Evolutionary conservation across 2,113 vertebrate species (phyloP).

Genomic region (Daubentonia madagascariensis): DNA sequence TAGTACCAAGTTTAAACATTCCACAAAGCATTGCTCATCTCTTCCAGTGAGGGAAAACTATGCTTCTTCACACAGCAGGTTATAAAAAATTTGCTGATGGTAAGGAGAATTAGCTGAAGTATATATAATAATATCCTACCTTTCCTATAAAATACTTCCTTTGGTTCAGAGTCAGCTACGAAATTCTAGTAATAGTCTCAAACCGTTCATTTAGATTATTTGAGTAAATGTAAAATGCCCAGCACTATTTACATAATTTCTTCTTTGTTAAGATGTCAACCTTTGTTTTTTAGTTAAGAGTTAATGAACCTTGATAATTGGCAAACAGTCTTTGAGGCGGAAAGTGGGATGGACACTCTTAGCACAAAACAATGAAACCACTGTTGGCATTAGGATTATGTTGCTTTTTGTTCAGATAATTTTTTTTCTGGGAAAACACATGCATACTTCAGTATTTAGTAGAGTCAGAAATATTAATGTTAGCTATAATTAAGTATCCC

Average conservation of each 20-base stretch:
- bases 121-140: background rate
- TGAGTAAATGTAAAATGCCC: background rate
- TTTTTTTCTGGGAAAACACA: slow-evolving; percentile 7
- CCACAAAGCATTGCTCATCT: slow-evolving; percentile 5
- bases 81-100: slow-evolving; percentile 9
- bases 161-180: background rate
- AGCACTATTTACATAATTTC: slow-evolving; percentile 7
- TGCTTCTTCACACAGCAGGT: background rate
- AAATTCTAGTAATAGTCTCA: slow-evolving; percentile 28
- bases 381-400: background rate
- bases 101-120: slow-evolving; percentile 14
- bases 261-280: background rate
- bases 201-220: slow-evolving; percentile 15
- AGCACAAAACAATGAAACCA: slow-evolving; percentile 30
- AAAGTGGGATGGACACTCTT: slow-evolving; percentile 52
- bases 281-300: slow-evolving; percentile 72
- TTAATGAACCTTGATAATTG: slow-evolving; percentile 71
- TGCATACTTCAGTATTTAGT: background rate
- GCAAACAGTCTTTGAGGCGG: slow-evolving; percentile 55
- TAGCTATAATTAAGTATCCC: background rate
- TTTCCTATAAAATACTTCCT: slow-evolving; percentile 12
- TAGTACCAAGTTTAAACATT: slow-evolving; percentile 16
- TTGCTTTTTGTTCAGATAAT: slow-evolving; percentile 22
- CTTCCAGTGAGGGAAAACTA: background rate
- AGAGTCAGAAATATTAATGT: background rate